These are phyloP conservation scores for Acleris sparsana DNA, from an alignment of 2,888 invertebrate genomes.

Conservation along the genomic window DNA sequence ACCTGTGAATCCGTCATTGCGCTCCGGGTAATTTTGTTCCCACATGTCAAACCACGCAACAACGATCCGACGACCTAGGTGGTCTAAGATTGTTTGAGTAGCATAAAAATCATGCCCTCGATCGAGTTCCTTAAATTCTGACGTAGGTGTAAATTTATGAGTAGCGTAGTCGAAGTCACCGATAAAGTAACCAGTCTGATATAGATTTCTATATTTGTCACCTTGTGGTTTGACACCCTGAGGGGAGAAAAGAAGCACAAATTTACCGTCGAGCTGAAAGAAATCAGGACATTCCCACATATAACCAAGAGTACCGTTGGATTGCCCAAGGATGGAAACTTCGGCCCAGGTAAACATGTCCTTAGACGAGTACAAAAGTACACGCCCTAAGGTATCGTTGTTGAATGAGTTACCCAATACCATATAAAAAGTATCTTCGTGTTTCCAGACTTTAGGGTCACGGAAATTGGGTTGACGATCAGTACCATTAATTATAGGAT, in stretches of 20 bases:
- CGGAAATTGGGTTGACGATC: slow-evolving; percentile 68
- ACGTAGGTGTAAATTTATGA: slow-evolving; percentile 50
- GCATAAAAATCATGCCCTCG: slow-evolving; percentile 76
- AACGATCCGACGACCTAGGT: slow-evolving; percentile 54
- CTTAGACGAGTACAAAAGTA: slow-evolving; percentile 61
- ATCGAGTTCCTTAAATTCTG: slow-evolving; percentile 63
- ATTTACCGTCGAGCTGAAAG: slow-evolving; percentile 64
- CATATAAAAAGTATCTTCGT: slow-evolving; percentile 64
- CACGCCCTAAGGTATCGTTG: slow-evolving; percentile 58
- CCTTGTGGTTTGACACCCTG: slow-evolving; percentile 67
- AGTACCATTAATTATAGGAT: slow-evolving; percentile 62
- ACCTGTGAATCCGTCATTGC: slow-evolving; percentile 66
- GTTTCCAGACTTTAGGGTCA: slow-evolving; percentile 79
- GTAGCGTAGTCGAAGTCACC: slow-evolving; percentile 67
- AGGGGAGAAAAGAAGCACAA: slow-evolving; percentile 70
- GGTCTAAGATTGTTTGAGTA: slow-evolving; percentile 63
- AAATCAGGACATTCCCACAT: slow-evolving; percentile 83
- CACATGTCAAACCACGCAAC: slow-evolving; percentile 77
- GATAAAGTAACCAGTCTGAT: slow-evolving; percentile 71
- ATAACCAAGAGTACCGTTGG: slow-evolving; percentile 63
- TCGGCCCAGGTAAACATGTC: slow-evolving; percentile 63
- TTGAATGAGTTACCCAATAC: slow-evolving; percentile 70
- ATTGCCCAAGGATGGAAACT: slow-evolving; percentile 55
- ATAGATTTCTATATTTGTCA: slow-evolving; percentile 64
- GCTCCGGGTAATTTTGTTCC: slow-evolving; percentile 67